Evolutionary conservation across 2,113 vertebrate genomes (phyloP).

Genomic region (Rhinoptilus africanus): DNA sequence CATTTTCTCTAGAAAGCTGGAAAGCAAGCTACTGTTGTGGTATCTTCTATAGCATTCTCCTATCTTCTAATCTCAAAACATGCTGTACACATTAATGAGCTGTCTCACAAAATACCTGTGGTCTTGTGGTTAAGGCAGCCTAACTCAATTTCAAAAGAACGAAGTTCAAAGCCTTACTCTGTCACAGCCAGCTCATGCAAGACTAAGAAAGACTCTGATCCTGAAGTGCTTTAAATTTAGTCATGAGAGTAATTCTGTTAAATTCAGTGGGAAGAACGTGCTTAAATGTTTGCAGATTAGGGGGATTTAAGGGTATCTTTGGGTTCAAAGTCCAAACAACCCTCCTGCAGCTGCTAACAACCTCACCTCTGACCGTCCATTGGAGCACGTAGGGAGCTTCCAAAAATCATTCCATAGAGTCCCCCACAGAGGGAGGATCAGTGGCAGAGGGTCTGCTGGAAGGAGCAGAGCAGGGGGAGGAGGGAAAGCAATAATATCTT

Average conservation of each 20-base stretch:
- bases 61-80: neutral
- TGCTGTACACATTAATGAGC: slow-evolving; percentile 12
- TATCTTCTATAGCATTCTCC: neutral
- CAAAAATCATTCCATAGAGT: neutral
- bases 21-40: neutral
- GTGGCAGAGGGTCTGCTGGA: neutral
- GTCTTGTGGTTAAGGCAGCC: slow-evolving; percentile 36
- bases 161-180: slow-evolving; percentile 3
- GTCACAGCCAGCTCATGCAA: neutral
- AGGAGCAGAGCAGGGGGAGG: neutral
- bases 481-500: neutral
- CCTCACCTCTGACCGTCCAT: neutral
- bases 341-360: neutral
- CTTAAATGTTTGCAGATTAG: neutral
- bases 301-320: neutral
- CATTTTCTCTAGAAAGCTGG: neutral
- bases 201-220: neutral
- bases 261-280: neutral
- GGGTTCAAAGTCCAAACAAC: neutral
- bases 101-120: slow-evolving; percentile 48
- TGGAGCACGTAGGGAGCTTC: neutral
- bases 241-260: neutral
- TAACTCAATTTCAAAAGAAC: slow-evolving; percentile 3
- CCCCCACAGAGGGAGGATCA: neutral
- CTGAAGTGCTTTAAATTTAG: neutral